Base-by-base conservation (phyloP, 2,113 vertebrate genomes). In the Hylia prasina region DNA sequence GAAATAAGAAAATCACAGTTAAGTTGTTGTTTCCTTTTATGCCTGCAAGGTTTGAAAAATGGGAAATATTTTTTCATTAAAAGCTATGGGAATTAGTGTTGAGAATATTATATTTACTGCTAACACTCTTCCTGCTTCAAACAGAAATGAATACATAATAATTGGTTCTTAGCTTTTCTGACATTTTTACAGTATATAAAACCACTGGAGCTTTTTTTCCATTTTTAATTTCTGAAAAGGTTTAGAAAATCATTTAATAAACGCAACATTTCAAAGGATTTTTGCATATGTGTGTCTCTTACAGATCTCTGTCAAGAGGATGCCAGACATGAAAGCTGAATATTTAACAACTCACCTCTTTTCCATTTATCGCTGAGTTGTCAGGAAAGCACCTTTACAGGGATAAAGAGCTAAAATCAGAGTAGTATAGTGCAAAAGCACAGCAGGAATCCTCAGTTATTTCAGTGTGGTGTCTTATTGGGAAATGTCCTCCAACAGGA, bases 341-440 rank as follows among this genome's bases (percentile, higher is more conserved):
- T 93, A 94, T 97, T 94, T 96, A 96, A 93, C 57, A 84, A 82
- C 6, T 51, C 3, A 6, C 39, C 42, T 94, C 75, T 94, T 96
- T 96, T 71, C 27, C 39, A 80, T 96, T 91, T 90, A 93, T 95
- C 76, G 70, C n/a, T 61, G 15, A 87, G 30, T n/a, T 96, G 69
- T 20, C 71, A 93, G 75, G 75, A 81, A 90, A 89, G 28, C 78
- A 54, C 24, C 16, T 47, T 77, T 90, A 69, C 30, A 33, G 28
- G 58, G 35, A 91, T 95, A 90, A 97, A 96, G 27, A 15, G n/a
- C 53, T 71, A 50, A 57, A 16, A 89, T 70, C 76, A 93, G 54
- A 94, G 37, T 48, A 87, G 3, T 25, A 35, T 9, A 20, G 5
- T 64, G 39, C 5, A 13, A 57, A 89, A 87, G 10, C 57, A 85